These are phyloP conservation scores for Amblyopsis rosae DNA, from an alignment of 2,113 vertebrate genomes.

Conservation along the genomic window DNA sequence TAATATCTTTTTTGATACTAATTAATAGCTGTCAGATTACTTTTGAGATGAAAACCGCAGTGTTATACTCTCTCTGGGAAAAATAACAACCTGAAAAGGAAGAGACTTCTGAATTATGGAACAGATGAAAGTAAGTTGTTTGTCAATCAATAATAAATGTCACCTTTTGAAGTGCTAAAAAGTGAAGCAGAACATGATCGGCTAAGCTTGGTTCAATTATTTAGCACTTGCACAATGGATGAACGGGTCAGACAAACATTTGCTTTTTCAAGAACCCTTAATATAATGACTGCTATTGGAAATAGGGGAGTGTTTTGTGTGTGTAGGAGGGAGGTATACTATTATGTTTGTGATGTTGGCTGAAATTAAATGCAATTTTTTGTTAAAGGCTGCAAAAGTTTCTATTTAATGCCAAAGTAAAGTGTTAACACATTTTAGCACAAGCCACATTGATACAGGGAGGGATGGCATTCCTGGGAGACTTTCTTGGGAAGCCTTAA, in stretches of 20 bases:
- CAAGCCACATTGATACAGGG: too few species aligned
- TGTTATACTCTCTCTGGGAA: too few species aligned
- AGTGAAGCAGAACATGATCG: conserved; percentile 72
- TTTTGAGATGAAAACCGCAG: too few species aligned
- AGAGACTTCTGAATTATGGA: conserved; percentile 64
- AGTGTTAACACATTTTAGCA: conserved; percentile 4
- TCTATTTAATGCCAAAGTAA: conserved; percentile 13
- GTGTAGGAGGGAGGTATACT: background rate
- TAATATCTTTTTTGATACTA: too few species aligned
- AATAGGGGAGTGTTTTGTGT: background rate
- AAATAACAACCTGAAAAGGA: conserved; percentile 44
- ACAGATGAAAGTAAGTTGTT: conserved; percentile 73
- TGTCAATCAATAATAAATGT: conserved; percentile 74
- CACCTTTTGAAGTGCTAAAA: conserved; percentile 70
- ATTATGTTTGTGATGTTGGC: too few species aligned
- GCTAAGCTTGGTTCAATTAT: conserved; percentile 65
- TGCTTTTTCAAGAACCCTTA: conserved; percentile 15
- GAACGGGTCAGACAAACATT: conserved; percentile 53
- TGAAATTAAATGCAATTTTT: too few species aligned
- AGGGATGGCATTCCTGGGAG: too few species aligned
- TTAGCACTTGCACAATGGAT: conserved; percentile 58
- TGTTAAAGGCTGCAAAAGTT: too few species aligned
- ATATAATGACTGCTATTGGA: conserved; percentile 34
- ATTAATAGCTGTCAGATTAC: too few species aligned
- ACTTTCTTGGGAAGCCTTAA: too few species aligned